Conservation (phyloP, 2,888 invertebrate genomes). For the Melanostoma mellinum region DNA sequence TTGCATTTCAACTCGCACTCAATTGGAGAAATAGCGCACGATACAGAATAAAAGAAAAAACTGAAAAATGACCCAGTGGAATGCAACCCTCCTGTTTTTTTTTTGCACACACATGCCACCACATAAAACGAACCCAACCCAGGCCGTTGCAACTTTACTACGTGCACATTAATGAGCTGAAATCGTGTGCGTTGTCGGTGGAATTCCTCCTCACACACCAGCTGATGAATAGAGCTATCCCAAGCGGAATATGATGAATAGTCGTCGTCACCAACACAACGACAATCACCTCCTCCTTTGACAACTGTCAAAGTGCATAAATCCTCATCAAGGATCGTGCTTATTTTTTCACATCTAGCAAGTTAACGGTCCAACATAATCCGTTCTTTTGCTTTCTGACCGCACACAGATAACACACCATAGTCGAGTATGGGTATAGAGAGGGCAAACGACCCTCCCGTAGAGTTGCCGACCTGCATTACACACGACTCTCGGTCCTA, state of each 20-base stretch:
- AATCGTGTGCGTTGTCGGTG: slow-evolving; percentile 49
- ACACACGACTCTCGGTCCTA: slow-evolving; percentile 28
- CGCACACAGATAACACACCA: slow-evolving; percentile 19
- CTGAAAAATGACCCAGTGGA: slow-evolving; percentile 62
- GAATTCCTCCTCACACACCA: slow-evolving; percentile 34
- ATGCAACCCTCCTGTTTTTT: slow-evolving; percentile 9
- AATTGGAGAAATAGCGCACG: slow-evolving; percentile 1
- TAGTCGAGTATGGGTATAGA: background rate
- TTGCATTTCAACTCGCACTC: slow-evolving; percentile 3
- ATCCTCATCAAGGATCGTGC: slow-evolving; percentile 39
- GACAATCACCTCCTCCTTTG: background rate
- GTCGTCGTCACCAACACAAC: slow-evolving; percentile 33
- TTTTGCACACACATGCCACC: slow-evolving; percentile 8
- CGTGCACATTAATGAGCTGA: slow-evolving; percentile 66
- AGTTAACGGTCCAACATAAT: slow-evolving; percentile 53
- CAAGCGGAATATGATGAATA: slow-evolving; percentile 50
- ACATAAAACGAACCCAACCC: slow-evolving; percentile 3
- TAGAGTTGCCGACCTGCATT: slow-evolving; percentile 64
- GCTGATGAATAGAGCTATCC: slow-evolving; percentile 42
- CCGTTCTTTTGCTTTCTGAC: slow-evolving; percentile 54
- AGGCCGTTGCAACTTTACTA: slow-evolving; percentile 43
- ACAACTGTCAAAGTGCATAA: slow-evolving; percentile 28
- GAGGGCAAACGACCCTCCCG: background rate
- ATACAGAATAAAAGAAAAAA: slow-evolving; percentile 40
- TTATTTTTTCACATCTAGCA: slow-evolving; percentile 35